Percentiles rank a stretch among this genome's conserved stretches.
These are phyloP conservation scores for Asteroscopus sphinx DNA, from an alignment of 2,888 invertebrate genomes.

Conservation along the genomic window DNA sequence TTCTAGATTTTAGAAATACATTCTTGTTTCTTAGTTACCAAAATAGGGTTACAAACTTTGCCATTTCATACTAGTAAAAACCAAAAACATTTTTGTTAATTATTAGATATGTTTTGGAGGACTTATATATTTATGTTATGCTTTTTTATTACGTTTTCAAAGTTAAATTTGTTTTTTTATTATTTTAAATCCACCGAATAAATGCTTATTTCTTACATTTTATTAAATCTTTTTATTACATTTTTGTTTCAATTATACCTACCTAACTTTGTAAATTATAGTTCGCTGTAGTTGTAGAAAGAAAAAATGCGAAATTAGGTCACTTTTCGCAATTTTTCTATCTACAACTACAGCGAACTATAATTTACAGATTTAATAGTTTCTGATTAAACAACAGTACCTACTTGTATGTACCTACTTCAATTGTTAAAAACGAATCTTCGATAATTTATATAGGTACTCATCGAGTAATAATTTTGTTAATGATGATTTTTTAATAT, in stretches of 20 bases:
- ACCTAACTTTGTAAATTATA: too few species aligned
- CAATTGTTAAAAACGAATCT: too few species aligned
- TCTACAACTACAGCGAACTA: too few species aligned
- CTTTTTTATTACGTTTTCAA: constrained; percentile 1
- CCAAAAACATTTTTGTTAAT: background rate
- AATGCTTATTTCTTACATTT: constrained; percentile 10
- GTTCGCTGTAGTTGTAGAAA: too few species aligned
- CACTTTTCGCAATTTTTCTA: too few species aligned
- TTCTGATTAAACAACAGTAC: too few species aligned
- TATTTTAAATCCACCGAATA: constrained; percentile 16
- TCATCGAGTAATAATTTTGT: too few species aligned
- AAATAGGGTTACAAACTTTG: background rate
- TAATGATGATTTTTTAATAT: too few species aligned
- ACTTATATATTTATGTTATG: constrained; percentile 8
- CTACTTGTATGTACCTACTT: too few species aligned
- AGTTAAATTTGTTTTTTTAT: background rate
- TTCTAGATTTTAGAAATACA: background rate
- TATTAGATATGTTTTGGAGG: background rate
- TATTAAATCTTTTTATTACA: constrained; percentile 4
- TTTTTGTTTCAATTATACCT: background rate
- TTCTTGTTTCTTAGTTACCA: background rate
- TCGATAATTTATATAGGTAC: too few species aligned
- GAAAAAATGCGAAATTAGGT: too few species aligned
- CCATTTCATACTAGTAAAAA: background rate
- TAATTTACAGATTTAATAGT: too few species aligned